Base-by-base conservation (phyloP, 1,140 invertebrate species). In the Maniola jurtina region DNA sequence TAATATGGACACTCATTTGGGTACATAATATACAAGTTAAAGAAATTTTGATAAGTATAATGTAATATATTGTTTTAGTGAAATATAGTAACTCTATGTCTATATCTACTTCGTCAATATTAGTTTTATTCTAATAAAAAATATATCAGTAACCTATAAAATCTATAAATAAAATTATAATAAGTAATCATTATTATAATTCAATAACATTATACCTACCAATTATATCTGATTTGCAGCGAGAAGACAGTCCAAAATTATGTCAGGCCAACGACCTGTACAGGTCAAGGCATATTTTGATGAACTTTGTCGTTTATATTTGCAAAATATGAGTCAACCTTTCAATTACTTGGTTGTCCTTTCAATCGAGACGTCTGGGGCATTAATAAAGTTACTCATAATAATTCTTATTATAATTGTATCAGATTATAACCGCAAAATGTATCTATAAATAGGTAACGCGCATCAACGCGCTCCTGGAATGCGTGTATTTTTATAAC, bases 211-310 rank as follows among this genome's bases (percentile, higher is more conserved):
- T 25, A 25, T 25, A 25, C 25, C 25, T 25, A 25, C 25, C 25
- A 25, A 25, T 25, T 25, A 47, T 42, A 56, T 57, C 35, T 56
- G 54, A 15, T 40, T 50, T 36, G 16, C 42, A 57, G 13, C 40
- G 36, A 56, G 42, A 58, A 57, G 25, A 48, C 54, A 58, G 48
- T 58, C 16, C 42, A 34, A 64, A 64, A 64, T 58, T 50, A 48
- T 33, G 55, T 35, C 40, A 60, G 70, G 67, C 36, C 70, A 68
- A 68, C 70, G 65, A 75, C 63, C 69, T 57, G 7, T 40, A 34
- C 50, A 58, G 57, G 69, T 69, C 67, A 70, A 69, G 66, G 64
- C 47, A 64, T 61, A 13, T 63, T 61, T 16, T 36, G 33, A 34
- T 38, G 42, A 45, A 45, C 42, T 62, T 48, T 60, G 35, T 38